A percentile compares a stretch with the other conserved stretches of the same genome.
phyloP scores from a whole-genome alignment of 2,113 vertebrate genomes.

The Ammospiza nelsoni region DNA sequence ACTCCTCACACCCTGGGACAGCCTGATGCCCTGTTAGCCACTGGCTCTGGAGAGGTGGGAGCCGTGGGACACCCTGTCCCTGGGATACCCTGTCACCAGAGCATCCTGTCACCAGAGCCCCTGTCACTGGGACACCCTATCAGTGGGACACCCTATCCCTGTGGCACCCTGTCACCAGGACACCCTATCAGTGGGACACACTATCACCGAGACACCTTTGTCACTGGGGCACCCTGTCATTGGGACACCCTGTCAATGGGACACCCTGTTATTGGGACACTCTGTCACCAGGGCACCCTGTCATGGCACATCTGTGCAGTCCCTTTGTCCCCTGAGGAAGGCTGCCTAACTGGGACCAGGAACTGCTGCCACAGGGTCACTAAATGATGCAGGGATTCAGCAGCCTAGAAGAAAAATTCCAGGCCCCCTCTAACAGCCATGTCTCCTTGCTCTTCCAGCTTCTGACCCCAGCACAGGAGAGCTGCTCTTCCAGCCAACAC shows the following conservation, averaged over 20 bases:
- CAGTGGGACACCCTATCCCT: too few relatives aligned
- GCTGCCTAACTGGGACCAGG: not conserved
- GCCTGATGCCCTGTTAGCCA: not conserved
- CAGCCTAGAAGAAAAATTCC: not conserved
- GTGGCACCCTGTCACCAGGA: too few relatives aligned
- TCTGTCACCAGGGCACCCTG: not conserved
- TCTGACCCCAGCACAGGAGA: not conserved
- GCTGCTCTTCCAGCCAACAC: not conserved
- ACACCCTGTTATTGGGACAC: too few relatives aligned
- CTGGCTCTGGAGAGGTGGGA: not conserved
- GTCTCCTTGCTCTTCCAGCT: not conserved
- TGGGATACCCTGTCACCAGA: too few relatives aligned
- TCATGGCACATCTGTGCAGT: rapidly evolving
- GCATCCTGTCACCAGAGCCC: too few relatives aligned
- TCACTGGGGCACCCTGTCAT: not conserved
- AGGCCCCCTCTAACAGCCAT: too few relatives aligned
- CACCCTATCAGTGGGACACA: too few relatives aligned
- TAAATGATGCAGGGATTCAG: not conserved
- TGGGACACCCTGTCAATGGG: too few relatives aligned
- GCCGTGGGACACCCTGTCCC: not conserved
- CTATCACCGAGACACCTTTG: too few relatives aligned
- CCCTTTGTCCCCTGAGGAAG: not conserved
- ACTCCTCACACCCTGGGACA: rapidly evolving
- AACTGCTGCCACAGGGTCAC: not conserved
- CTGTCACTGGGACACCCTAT: too few relatives aligned